Evolutionary conservation across 2,113 vertebrate genomes (phyloP).

Genomic region (Triplophysa tibetana): DNA sequence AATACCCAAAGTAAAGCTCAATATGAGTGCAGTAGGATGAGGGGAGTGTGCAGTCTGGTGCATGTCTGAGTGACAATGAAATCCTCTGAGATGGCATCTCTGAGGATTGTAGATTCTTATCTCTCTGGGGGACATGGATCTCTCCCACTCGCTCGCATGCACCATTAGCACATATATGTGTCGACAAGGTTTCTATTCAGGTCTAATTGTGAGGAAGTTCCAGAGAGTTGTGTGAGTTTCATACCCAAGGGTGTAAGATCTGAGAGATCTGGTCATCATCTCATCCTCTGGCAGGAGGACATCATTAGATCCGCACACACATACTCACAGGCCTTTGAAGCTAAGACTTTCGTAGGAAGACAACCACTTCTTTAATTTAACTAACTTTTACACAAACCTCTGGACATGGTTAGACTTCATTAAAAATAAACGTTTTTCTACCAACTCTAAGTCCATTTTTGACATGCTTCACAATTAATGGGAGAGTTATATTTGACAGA

Average conservation of each 20-base stretch:
- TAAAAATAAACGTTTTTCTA: no score
- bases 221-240: neutral
- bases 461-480: no score
- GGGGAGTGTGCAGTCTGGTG: neutral
- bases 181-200: slow-evolving; percentile 31
- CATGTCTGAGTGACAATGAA: slow-evolving; percentile 24
- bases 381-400: no score
- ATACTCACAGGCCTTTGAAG: neutral
- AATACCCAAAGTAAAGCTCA: neutral
- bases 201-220: slow-evolving; percentile 48
- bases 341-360: neutral
- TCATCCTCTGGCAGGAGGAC: neutral
- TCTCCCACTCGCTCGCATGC: neutral
- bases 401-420: no score
- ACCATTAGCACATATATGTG: slow-evolving; percentile 30
- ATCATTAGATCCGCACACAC: neutral
- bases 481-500: no score
- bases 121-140: slow-evolving; percentile 32
- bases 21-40: slow-evolving; percentile 19
- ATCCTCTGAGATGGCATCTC: slow-evolving; percentile 37
- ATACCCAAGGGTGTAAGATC: slow-evolving; percentile 8
- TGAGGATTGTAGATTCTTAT: slow-evolving; percentile 25
- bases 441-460: no score
- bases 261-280: slow-evolving; percentile 11
- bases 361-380: no score